Conservation (phyloP, 2,888 invertebrate genomes). For the Platycheirus rosarum region DNA sequence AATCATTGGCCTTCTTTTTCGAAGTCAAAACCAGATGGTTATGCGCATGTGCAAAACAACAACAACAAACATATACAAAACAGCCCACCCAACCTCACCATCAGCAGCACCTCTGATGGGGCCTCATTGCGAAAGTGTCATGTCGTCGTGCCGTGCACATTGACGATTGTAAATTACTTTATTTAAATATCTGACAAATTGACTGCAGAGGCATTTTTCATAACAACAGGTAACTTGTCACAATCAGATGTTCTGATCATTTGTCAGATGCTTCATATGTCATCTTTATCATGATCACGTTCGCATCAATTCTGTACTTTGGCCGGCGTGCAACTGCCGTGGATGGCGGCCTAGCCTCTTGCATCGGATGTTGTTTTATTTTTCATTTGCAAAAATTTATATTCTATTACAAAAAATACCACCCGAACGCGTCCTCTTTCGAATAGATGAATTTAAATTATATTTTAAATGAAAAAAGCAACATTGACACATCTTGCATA, state of each 20-base stretch:
- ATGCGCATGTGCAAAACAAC: conserved; percentile 42
- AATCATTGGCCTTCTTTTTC: conserved; percentile 31
- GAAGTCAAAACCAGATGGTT: conserved; percentile 37
- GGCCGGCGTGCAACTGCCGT: conserved; percentile 21
- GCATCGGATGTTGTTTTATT: conserved; percentile 13
- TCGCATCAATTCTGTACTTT: conserved; percentile 60
- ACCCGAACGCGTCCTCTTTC: neutral
- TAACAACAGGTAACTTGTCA: conserved; percentile 81
- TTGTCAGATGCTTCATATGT: conserved; percentile 78
- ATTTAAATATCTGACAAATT: conserved; percentile 78
- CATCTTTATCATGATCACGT: conserved; percentile 73
- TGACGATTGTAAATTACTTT: conserved; percentile 77
- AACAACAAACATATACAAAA: conserved; percentile 6
- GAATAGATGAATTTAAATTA: conserved; percentile 31
- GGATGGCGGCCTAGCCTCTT: conserved; percentile 19
- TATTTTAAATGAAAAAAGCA: conserved; percentile 40
- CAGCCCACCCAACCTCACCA: conserved; percentile 63
- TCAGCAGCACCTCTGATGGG: conserved; percentile 31
- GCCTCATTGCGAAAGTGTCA: conserved; percentile 73
- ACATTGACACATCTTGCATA: conserved; percentile 31
- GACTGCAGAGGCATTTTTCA: conserved; percentile 76
- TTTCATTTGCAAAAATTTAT: conserved; percentile 6
- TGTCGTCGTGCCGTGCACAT: conserved; percentile 72
- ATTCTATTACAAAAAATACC: conserved; percentile 1
- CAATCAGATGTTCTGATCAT: conserved; percentile 82